Percentiles rank a stretch among this genome's conserved stretches.
These are phyloP conservation scores for Sabatieria punctata DNA, from an alignment of 2,888 invertebrate genomes.

Conservation along the genomic window DNA sequence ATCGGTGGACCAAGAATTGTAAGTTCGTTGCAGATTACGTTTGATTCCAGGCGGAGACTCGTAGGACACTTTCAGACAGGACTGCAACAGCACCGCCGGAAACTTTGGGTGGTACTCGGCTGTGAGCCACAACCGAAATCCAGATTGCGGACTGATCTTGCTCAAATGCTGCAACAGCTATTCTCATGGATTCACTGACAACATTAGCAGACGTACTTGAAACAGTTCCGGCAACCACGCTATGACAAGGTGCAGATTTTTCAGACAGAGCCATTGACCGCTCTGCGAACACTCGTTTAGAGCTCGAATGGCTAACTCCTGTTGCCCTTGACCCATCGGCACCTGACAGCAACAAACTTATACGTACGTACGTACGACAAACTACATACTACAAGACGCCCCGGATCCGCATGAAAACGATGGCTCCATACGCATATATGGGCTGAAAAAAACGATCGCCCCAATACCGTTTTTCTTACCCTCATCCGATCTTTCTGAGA, in stretches of 20 bases:
- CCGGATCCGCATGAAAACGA: too few species aligned
- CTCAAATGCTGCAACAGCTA: slow-evolving; percentile 40
- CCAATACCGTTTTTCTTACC: not conserved
- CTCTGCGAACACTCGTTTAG: slow-evolving; percentile 44
- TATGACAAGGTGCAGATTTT: slow-evolving; percentile 60
- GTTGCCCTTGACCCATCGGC: slow-evolving; percentile 63
- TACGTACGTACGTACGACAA: not conserved
- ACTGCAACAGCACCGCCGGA: slow-evolving; percentile 54
- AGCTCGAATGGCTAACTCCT: slow-evolving; percentile 44
- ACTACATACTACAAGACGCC: too few species aligned
- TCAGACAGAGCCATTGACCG: slow-evolving; percentile 60
- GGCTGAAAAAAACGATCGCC: not conserved
- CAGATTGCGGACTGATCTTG: slow-evolving; percentile 35
- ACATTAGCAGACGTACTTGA: slow-evolving; percentile 34
- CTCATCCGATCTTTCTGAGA: too few species aligned
- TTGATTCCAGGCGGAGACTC: slow-evolving; percentile 62
- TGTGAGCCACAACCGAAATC: slow-evolving; percentile 65
- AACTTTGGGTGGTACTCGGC: slow-evolving; percentile 62
- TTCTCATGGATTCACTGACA: too few species aligned
- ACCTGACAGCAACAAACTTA: slow-evolving; percentile 39
- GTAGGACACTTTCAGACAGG: slow-evolving; percentile 45
- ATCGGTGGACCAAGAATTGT: slow-evolving; percentile 42
- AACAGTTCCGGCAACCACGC: slow-evolving; percentile 52
- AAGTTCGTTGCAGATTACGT: slow-evolving; percentile 56
- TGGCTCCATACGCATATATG: not conserved